Evolutionary conservation across 2,888 invertebrate species (phyloP).

Genomic region (Pristionchus japonicus): DNA sequence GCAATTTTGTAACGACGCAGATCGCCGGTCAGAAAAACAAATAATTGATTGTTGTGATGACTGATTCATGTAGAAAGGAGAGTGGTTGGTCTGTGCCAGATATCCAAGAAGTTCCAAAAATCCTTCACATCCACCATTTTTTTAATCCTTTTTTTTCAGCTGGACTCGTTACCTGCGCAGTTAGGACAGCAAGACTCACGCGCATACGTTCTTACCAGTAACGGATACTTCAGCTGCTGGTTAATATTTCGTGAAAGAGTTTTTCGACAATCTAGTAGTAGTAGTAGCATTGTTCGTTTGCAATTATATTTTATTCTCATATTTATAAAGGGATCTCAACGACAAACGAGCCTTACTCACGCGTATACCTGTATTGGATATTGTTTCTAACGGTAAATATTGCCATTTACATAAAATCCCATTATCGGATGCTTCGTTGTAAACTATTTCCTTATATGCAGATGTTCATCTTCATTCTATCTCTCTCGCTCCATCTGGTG

Average conservation of each 20-base stretch:
- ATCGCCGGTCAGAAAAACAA: too few species aligned
- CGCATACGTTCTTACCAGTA: neutral
- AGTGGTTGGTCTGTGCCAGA: too few species aligned
- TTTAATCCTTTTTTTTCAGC: constrained; percentile 2
- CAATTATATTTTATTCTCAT: neutral
- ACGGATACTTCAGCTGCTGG: constrained; percentile 41
- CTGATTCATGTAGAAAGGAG: too few species aligned
- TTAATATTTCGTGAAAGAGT: neutral
- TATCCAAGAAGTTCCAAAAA: too few species aligned
- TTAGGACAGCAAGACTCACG: constrained; percentile 12
- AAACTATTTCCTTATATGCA: too few species aligned
- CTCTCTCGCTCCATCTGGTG: constrained; percentile 25
- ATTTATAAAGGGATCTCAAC: neutral
- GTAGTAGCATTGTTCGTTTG: too few species aligned
- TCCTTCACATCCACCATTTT: neutral
- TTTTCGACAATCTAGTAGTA: too few species aligned
- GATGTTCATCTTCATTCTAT: constrained; percentile 19
- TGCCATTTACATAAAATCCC: neutral
- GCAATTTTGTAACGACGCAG: too few species aligned
- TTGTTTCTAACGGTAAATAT: constrained; percentile 3
- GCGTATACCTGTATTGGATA: constrained; percentile 23
- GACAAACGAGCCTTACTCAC: neutral
- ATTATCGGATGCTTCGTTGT: too few species aligned
- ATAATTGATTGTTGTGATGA: too few species aligned
- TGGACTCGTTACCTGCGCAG: constrained; percentile 39